These are phyloP conservation scores for Eumerus sabulonum DNA, from an alignment of 2,888 invertebrate species.

Conservation along the genomic window DNA sequence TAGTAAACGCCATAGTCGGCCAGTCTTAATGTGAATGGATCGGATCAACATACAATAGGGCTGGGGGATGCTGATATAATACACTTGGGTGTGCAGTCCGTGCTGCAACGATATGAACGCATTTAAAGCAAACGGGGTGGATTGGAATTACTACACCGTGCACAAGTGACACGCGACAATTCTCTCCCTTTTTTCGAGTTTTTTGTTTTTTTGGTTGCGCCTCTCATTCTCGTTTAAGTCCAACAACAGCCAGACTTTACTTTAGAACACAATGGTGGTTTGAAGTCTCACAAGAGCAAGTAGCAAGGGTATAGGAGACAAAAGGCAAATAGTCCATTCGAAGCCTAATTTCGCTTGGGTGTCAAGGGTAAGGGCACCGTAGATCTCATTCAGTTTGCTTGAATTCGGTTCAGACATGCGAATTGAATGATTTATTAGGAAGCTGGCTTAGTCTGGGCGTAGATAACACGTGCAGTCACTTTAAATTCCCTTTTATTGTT, in stretches of 20 bases:
- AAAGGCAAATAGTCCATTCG: constrained; percentile 48
- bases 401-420: constrained; percentile 45
- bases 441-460: constrained; percentile 43
- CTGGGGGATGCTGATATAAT: constrained; percentile 61
- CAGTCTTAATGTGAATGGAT: constrained; percentile 40
- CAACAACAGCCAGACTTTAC: constrained; percentile 30
- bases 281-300: constrained; percentile 21
- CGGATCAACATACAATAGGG: constrained; percentile 12
- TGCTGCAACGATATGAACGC: constrained; percentile 52
- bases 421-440: constrained; percentile 60
- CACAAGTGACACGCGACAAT: constrained; percentile 64
- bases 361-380: constrained; percentile 61
- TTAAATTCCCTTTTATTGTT: constrained; percentile 28
- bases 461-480: constrained; percentile 64
- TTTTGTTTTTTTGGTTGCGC: constrained; percentile 30
- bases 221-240: not conserved
- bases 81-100: constrained; percentile 32
- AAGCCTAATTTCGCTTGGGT: constrained; percentile 55
- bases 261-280: constrained; percentile 36
- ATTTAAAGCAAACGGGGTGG: constrained; percentile 33
- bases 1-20: constrained; percentile 45
- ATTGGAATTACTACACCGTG: constrained; percentile 60
- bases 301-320: constrained; percentile 12
- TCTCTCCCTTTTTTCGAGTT: constrained; percentile 42
- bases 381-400: constrained; percentile 30